phyloP scores from a whole-genome alignment of 2,113 vertebrate species.

The Nothobranchius furzeri region DNA sequence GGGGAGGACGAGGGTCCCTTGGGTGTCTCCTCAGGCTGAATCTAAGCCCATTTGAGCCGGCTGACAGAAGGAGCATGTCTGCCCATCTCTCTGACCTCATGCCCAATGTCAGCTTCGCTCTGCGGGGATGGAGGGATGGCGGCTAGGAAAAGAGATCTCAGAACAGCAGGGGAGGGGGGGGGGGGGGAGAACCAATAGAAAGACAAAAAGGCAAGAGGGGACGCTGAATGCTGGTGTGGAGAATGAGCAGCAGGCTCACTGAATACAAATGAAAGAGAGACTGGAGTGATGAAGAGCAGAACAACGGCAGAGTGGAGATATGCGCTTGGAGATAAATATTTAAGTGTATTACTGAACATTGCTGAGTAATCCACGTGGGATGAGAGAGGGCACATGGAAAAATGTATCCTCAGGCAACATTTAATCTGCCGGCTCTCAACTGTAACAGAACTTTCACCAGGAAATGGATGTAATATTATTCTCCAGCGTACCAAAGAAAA shows the following conservation, averaged over 20 bases:
- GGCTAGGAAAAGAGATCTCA: constrained; percentile 66
- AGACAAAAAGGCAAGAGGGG: constrained; percentile 36
- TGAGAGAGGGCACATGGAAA: constrained; percentile 35
- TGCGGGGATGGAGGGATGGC: constrained; percentile 56
- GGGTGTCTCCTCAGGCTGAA: constrained; percentile 64
- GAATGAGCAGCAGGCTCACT: constrained; percentile 38
- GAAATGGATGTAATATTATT: constrained; percentile 39
- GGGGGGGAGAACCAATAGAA: constrained; percentile 32
- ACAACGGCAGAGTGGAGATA: constrained; percentile 39
- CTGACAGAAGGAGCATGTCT: constrained; percentile 70
- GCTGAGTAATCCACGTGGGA: constrained; percentile 52
- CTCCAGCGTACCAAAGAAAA: constrained; percentile 30
- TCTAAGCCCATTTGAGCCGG: constrained; percentile 71
- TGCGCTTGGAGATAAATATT: constrained; percentile 43
- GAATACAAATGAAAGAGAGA: constrained; percentile 67
- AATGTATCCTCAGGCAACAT: constrained; percentile 39
- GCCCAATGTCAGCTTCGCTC: constrained; percentile 76
- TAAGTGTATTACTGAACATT: constrained; percentile 33
- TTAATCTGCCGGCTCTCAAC: constrained; percentile 40
- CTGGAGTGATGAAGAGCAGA: constrained; percentile 48
- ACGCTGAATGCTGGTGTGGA: constrained; percentile 18
- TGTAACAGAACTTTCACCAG: constrained; percentile 43
- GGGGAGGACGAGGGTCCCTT: constrained; percentile 40
- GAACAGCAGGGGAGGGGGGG: constrained; percentile 22
- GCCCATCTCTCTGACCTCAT: constrained; percentile 77